A percentile compares a stretch with the other conserved stretches of the same genome.
These are phyloP conservation scores for Campylomormyrus tamandua DNA, from an alignment of 2,113 vertebrate genomes.

Conservation along the genomic window DNA sequence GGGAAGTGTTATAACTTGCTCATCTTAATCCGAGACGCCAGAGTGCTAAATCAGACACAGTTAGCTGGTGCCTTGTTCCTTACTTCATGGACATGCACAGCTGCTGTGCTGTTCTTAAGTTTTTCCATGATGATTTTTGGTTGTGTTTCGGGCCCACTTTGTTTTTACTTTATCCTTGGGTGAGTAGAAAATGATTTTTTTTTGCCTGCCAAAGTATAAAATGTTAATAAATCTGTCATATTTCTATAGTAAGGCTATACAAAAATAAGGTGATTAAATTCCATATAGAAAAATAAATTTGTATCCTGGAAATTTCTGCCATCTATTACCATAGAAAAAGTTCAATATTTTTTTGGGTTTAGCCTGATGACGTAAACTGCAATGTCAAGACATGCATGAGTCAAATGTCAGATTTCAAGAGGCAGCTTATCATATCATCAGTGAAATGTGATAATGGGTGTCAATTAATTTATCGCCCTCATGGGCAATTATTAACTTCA, in stretches of 20 bases:
- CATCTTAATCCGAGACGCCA: constrained; percentile 44
- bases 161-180: neutral
- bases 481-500: neutral
- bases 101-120: neutral
- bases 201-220: neutral
- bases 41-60: constrained; percentile 41
- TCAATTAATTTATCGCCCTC: neutral
- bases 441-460: neutral
- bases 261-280: neutral
- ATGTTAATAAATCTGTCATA: neutral
- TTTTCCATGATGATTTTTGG: neutral
- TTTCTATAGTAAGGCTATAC: neutral
- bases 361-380: neutral
- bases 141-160: neutral
- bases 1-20: constrained; percentile 50
- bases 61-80: neutral
- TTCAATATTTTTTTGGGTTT: neutral
- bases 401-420: neutral
- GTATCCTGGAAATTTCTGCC: neutral
- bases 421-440: neutral
- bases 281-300: neutral
- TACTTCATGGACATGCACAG: neutral
- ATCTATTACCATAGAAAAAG: neutral
- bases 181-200: neutral
- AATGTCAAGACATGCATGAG: neutral